phyloP scores from a whole-genome alignment of 2,888 invertebrate genomes.

The Seladonia tumulorum region DNA sequence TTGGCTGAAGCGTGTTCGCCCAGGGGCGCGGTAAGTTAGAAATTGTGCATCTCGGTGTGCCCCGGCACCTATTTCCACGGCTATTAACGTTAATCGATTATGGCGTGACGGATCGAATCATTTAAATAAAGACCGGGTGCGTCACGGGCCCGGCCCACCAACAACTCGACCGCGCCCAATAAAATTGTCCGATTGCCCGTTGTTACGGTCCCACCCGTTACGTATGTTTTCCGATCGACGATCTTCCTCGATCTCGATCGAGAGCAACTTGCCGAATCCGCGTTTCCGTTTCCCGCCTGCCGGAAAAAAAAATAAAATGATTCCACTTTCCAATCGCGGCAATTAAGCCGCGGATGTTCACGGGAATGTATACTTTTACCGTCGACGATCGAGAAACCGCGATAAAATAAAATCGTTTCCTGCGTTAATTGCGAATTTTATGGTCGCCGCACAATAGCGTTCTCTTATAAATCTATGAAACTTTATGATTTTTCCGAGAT shows the following conservation, averaged over 20 bases:
- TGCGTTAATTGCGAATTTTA: not conserved
- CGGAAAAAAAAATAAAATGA: not conserved
- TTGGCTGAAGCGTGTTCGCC: slow-evolving; percentile 30
- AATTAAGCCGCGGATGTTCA: not conserved
- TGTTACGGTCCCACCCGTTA: slow-evolving; percentile 50
- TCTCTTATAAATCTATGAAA: not conserved
- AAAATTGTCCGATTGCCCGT: slow-evolving; percentile 57
- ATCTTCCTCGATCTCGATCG: slow-evolving; percentile 3
- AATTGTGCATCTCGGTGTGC: slow-evolving; percentile 44
- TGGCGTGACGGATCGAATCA: slow-evolving; percentile 76
- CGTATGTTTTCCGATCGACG: slow-evolving; percentile 29
- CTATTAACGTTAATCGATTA: slow-evolving; percentile 77
- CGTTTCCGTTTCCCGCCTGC: not conserved
- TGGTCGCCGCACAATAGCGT: not conserved
- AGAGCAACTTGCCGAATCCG: not conserved
- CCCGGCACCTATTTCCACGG: slow-evolving; percentile 67
- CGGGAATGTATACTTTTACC: not conserved
- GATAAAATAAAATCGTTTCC: not conserved
- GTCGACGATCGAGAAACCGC: not conserved
- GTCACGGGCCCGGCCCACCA: slow-evolving; percentile 62
- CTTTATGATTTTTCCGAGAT: not conserved
- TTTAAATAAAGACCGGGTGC: slow-evolving; percentile 78
- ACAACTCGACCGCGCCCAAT: slow-evolving; percentile 67
- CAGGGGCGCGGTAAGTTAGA: slow-evolving; percentile 33
- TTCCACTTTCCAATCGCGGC: not conserved